Conservation (phyloP, 2,113 vertebrate species). For the Lota lota region DNA sequence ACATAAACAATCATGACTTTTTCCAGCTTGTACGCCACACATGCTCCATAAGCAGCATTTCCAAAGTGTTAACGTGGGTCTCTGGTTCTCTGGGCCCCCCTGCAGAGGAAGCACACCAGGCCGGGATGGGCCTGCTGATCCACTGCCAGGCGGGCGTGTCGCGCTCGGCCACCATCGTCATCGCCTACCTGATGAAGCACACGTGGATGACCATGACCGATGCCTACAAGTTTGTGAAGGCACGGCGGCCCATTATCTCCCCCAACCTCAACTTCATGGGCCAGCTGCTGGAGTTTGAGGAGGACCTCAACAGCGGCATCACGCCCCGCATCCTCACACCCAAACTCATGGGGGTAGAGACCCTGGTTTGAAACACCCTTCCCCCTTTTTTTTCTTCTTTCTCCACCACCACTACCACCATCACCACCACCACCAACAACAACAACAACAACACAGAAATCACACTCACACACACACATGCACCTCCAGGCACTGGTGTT, state of each 20-base stretch:
- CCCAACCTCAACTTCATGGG: conserved; percentile 99
- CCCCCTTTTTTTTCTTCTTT: no score
- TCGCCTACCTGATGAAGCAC: conserved; percentile 99
- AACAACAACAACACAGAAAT: no score
- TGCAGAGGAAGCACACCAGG: conserved; percentile 96
- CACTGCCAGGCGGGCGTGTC: conserved; percentile 98
- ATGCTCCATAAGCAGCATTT: no score
- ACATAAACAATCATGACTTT: no score
- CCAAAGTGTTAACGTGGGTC: no score
- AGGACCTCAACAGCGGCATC: conserved; percentile 95
- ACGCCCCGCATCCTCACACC: conserved; percentile 95
- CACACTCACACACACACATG: no score
- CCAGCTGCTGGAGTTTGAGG: conserved; percentile 96
- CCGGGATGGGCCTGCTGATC: conserved; percentile 91
- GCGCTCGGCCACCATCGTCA: conserved; percentile 96
- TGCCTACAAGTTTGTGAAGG: conserved; percentile 98
- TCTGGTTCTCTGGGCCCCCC: background rate
- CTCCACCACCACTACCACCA: background rate
- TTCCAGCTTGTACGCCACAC: no score
- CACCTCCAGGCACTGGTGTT: background rate
- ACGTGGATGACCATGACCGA: conserved; percentile 99
- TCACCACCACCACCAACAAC: background rate
- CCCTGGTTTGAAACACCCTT: conserved; percentile 77
- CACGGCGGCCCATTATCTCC: conserved; percentile 96
- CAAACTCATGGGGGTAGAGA: conserved; percentile 92